Base-by-base conservation (phyloP, 2,113 vertebrate genomes). In the Forbesichthys papilliferus region DNA sequence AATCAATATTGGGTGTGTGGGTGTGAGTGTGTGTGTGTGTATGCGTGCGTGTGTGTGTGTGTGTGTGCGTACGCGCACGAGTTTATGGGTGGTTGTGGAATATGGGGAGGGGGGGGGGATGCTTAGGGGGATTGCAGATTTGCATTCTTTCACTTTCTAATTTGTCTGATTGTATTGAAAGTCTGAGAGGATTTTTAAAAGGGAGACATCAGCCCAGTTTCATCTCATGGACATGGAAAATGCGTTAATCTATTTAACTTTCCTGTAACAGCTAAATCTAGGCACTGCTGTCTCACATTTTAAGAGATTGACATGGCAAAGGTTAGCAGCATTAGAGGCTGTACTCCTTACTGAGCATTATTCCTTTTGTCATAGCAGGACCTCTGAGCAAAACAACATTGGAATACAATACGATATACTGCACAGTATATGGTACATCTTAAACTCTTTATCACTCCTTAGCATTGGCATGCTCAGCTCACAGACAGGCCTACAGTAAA, bases 251-350 rank as follows among this genome's bases (percentile, higher is more conserved):
- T 42, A 27, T 27, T 27, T 8, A 6, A 8, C 36, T 42, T 42
- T 42, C 36, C 46, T 27, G 53, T 64, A 60, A 13, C 18, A 14
- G 0, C 11, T 9, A 14, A 52, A 12, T 52, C 11, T 52, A 12
- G 20, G 47, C 58, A 55, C 33, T 61, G 33, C 46, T 46, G 16
- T 59, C 68, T 13, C 42, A 61, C 63, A 42, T 54, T 68, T 5
- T 34, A 18, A 64, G 51, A 72, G 68, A 64, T 18, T 68, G 13
- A 68, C 62, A 75, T 18, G 48, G 47, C 34, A 48, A 46, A 49
- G 71, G 76, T 83, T 86, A 79, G 42, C 54, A 69, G 47, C 67
- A 75, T 57, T n/a, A 33, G 46, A 72, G 71, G 58, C 58, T 55
- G 48, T 47, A 65, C 47, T 55, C 73, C 55, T 84, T 63, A 34